phyloP scores from a whole-genome alignment of 1,140 invertebrate genomes.

The Apis dorsata region DNA sequence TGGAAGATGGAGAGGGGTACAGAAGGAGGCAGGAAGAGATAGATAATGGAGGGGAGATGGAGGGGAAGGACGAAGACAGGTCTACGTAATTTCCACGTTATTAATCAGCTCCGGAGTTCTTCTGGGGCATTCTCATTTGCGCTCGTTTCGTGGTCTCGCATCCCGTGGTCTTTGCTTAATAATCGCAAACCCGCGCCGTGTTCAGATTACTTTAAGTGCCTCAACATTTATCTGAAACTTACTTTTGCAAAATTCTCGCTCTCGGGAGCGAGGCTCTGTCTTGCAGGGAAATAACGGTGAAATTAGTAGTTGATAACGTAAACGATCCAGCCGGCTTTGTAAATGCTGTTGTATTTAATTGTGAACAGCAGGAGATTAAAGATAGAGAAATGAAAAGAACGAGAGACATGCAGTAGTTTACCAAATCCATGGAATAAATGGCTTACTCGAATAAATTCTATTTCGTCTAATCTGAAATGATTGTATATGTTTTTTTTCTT shows the following conservation, averaged over 20 bases:
- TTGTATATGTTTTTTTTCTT: background rate
- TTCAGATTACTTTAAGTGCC: conserved; percentile 40
- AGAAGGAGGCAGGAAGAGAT: background rate
- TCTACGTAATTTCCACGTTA: conserved; percentile 56
- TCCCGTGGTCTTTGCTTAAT: conserved; percentile 44
- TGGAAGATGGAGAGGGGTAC: background rate
- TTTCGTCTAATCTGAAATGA: no score
- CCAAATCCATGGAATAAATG: no score
- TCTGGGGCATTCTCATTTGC: conserved; percentile 41
- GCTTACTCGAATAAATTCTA: no score
- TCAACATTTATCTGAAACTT: conserved; percentile 29
- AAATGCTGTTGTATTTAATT: no score
- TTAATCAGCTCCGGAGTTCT: conserved; percentile 50
- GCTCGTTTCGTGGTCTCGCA: conserved; percentile 45
- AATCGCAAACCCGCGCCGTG: conserved; percentile 33
- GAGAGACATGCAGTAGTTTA: no score
- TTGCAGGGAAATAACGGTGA: no score
- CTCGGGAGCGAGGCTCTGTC: background rate
- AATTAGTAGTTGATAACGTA: conserved; percentile 7
- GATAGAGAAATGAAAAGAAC: no score
- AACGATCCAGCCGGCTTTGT: no score
- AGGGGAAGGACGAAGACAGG: conserved; percentile 8
- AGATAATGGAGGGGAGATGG: conserved; percentile 13
- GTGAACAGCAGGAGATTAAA: no score
- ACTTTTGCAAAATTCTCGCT: conserved; percentile 11